Percentiles rank a stretch among this genome's conserved stretches.
Evolutionary conservation across 2,113 vertebrate species (phyloP).

Genomic region (Chiloscyllium plagiosum): DNA sequence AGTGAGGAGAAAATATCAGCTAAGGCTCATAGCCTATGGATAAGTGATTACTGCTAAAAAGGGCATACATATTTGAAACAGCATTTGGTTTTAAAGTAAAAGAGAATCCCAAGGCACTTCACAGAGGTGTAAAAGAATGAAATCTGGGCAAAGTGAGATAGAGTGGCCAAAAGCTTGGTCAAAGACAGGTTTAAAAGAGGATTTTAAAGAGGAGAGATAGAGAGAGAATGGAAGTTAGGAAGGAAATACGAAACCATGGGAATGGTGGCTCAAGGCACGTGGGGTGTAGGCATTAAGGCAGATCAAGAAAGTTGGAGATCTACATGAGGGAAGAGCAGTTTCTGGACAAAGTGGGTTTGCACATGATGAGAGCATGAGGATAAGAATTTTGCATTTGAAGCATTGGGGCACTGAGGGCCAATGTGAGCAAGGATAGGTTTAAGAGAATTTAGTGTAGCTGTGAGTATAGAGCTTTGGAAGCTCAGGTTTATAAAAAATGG

Average conservation of each 20-base stretch:
- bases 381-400: neutral
- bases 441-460: neutral
- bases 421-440: neutral
- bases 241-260: neutral
- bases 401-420: neutral
- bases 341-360: neutral
- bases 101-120: neutral
- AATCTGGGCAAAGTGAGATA: neutral
- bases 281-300: too few species aligned
- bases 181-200: neutral
- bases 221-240: neutral
- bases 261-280: neutral
- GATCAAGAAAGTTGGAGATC: neutral
- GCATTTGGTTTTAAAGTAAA: neutral
- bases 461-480: neutral
- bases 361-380: neutral
- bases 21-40: neutral
- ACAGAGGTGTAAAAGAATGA: neutral
- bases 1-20: conserved; percentile 3
- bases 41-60: neutral
- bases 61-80: neutral
- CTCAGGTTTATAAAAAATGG: neutral
- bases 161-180: neutral
- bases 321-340: neutral
- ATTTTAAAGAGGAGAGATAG: neutral